Evolutionary conservation across 92 coral and sea anemone species (phyloP), one percentile per base, ranked within the genome.

Genomic region (Phenganax marumi): DNA sequence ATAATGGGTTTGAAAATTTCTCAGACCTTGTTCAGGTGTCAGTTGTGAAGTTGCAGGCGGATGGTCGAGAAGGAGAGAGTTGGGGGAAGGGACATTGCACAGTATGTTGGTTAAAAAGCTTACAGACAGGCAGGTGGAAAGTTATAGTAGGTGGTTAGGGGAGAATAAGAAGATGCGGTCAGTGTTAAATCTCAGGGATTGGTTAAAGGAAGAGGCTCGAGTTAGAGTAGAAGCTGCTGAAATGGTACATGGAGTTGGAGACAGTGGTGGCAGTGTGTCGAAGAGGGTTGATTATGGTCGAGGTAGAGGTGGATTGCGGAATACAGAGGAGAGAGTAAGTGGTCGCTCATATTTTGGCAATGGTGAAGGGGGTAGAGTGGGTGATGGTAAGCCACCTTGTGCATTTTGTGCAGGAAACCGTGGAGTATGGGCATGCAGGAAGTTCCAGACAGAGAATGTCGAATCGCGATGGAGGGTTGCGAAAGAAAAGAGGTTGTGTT

Each of bases 1-100:
- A 81, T 2, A 64, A 64, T 43, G 85, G 80, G 9, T 82, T 84
- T 73, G 83, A 81, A 72, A 66, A 70, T 26, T 89, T 89, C 55
- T 86, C 93, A 8, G 87, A 90, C 53, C 77, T 84, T 21, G 85
- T 81, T 43, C 76, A 89, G 23, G 76, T 87, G 8, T 52, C 90
- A 7, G 90, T 87, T 22, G 90, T 90, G 10, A 87, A 84, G 47
- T n/a, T 90, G 55, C 88, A 90, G 65, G 92, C 90, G 50, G 92
- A 84, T 26, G 82, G 86, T 21, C 82, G 84, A 2, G 83, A 68
- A 17, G 87, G 82, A 14, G 82, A 14, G 87, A 87, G 71, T 77
- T 84, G 53, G 85, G 87, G 0, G 89, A 87, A 5, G 90, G 93
- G 18, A 76, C 87, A 7, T 71, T 87, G 81, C 90, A 84, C 48